A percentile compares a stretch with the other conserved stretches of the same genome.
Conservation (phyloP, 2,113 vertebrate species). For the Paralichthys olivaceus region DNA sequence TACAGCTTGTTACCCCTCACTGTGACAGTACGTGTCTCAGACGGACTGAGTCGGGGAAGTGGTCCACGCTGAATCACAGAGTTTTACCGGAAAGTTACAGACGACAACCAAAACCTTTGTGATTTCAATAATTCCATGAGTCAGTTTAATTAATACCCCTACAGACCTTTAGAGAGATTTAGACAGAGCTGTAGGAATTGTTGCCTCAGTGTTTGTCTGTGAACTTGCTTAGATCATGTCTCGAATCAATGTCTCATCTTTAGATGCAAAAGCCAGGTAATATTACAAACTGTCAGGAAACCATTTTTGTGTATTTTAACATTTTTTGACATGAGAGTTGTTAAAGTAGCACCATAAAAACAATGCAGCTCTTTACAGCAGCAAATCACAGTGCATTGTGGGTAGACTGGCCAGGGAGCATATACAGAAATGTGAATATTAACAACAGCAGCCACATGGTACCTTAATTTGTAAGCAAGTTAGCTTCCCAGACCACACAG, state of each 20-base stretch:
- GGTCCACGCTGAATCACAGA: conserved; percentile 36
- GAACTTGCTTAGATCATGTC: too few species aligned
- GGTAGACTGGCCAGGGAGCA: conserved; percentile 20
- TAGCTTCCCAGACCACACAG: conserved; percentile 29
- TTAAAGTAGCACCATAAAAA: background rate
- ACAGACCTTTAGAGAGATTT: too few species aligned
- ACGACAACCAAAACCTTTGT: conserved; percentile 22
- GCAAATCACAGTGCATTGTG: conserved; percentile 1
- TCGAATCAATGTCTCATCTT: too few species aligned
- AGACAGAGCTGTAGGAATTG: conserved; percentile 12
- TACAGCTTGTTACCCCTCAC: conserved; percentile 26
- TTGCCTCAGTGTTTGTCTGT: background rate
- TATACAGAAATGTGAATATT: conserved; percentile 51
- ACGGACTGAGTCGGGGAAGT: conserved; percentile 6
- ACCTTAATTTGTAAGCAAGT: conserved; percentile 55
- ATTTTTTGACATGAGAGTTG: background rate
- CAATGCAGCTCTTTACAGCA: conserved; percentile 11
- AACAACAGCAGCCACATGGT: conserved; percentile 43
- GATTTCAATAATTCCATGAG: conserved; percentile 44
- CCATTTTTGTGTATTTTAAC: background rate
- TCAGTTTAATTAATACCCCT: conserved; percentile 21
- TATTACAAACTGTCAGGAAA: background rate
- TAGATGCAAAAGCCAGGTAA: background rate
- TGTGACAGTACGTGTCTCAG: conserved; percentile 15
- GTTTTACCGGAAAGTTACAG: conserved; percentile 40